A percentile compares a stretch with the other conserved stretches of the same genome.
phyloP scores from a whole-genome alignment of 2,888 invertebrate genomes.

The Cylloceria caligata region DNA sequence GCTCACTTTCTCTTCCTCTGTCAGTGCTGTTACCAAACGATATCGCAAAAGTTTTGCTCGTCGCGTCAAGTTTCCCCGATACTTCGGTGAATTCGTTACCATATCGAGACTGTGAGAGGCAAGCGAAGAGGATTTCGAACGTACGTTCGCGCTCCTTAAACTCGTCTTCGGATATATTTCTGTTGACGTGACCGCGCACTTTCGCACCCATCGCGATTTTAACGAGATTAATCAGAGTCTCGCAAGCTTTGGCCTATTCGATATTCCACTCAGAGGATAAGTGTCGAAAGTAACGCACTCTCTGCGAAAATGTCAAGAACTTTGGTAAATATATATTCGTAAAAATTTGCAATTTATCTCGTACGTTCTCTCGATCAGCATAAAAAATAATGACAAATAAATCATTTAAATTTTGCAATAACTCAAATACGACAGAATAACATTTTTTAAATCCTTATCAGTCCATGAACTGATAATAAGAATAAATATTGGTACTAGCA shows the following conservation, averaged over 20 bases:
- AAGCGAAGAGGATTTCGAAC: too few species aligned
- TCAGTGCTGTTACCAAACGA: constrained; percentile 35
- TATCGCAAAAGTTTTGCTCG: constrained; percentile 52
- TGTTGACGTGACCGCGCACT: constrained; percentile 32
- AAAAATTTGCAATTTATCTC: not conserved
- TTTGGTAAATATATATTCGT: not conserved
- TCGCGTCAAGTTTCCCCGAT: constrained; percentile 39
- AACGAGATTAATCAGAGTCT: constrained; percentile 60
- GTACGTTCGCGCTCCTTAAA: not conserved
- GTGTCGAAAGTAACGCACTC: constrained; percentile 43
- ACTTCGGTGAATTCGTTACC: constrained; percentile 58
- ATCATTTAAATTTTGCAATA: too few species aligned
- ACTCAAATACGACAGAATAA: too few species aligned
- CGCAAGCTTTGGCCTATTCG: constrained; percentile 53
- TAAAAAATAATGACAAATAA: too few species aligned
- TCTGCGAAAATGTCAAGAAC: not conserved
- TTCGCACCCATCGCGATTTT: constrained; percentile 50
- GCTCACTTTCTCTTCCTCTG: constrained; percentile 17
- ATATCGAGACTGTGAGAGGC: too few species aligned
- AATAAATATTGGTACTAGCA: too few species aligned
- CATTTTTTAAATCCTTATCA: too few species aligned
- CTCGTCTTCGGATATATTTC: constrained; percentile 9
- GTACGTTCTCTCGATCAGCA: not conserved
- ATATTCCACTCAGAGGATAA: constrained; percentile 51
- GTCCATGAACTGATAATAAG: too few species aligned